Evolutionary conservation across 2,888 invertebrate species (phyloP).

Genomic region (Copidosoma aretas): DNA sequence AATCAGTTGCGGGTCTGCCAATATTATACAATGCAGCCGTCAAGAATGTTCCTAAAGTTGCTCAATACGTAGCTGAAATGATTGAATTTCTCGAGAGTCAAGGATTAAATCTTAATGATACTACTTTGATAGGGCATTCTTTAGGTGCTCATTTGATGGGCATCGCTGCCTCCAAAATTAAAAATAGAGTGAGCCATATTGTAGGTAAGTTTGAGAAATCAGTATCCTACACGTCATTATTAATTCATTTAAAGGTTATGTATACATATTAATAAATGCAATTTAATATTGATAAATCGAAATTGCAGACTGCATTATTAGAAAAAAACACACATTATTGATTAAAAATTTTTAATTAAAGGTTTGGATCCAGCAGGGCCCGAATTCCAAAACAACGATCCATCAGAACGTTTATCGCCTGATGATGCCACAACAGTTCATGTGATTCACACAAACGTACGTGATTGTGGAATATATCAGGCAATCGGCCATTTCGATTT

Average conservation of each 20-base stretch:
- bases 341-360: not conserved
- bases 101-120: constrained; percentile 43
- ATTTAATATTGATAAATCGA: too few species aligned
- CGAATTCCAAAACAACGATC: constrained; percentile 31
- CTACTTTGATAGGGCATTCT: constrained; percentile 52
- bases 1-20: constrained; percentile 36
- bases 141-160: constrained; percentile 55
- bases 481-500: constrained; percentile 58
- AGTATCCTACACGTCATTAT: too few species aligned
- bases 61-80: constrained; percentile 45
- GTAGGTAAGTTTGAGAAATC: constrained; percentile 46
- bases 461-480: constrained; percentile 51
- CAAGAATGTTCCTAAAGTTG: constrained; percentile 43
- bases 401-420: constrained; percentile 49
- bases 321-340: not conserved
- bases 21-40: constrained; percentile 38
- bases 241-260: too few species aligned
- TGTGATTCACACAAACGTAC: constrained; percentile 59
- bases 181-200: constrained; percentile 41
- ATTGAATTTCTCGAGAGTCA: constrained; percentile 48
- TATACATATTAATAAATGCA: too few species aligned
- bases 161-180: constrained; percentile 44
- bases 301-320: too few species aligned
- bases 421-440: constrained; percentile 58
- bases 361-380: constrained; percentile 48